phyloP scores from a whole-genome alignment of 2,888 invertebrate species.

The Molanna angustata region DNA sequence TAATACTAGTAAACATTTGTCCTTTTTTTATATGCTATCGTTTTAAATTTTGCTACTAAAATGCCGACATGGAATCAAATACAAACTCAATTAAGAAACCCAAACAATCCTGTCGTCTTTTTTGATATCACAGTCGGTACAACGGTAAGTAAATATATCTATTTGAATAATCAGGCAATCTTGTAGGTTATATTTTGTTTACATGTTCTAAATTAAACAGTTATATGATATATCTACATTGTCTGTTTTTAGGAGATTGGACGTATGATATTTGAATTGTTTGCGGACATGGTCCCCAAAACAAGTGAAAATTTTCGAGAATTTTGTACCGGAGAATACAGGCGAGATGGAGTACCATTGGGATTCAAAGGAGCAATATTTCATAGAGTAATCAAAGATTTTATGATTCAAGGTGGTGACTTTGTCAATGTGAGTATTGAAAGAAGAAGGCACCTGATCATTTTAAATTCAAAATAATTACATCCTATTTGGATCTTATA shows the following conservation, averaged over 20 bases:
- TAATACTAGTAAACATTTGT: no score
- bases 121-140: conserved; percentile 96
- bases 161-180: no score
- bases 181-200: no score
- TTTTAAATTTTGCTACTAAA: no score
- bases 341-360: conserved; percentile 92
- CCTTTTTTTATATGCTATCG: no score
- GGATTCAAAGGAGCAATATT: conserved; percentile 97
- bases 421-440: conserved; percentile 90
- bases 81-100: conserved; percentile 82
- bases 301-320: conserved; percentile 98
- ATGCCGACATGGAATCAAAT: conserved; percentile 97
- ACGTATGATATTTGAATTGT: conserved; percentile 96
- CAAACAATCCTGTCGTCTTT: conserved; percentile 97
- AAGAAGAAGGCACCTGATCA: no score
- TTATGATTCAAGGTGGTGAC: conserved; percentile 99
- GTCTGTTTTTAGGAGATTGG: conserved; percentile 79
- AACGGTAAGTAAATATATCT: conserved; percentile 71
- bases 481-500: no score
- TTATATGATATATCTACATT: no score
- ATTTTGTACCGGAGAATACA: conserved; percentile 97
- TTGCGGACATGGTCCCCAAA: conserved; percentile 94
- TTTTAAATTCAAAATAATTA: no score
- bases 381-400: conserved; percentile 98
- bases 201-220: no score